Evolutionary conservation across 2,113 vertebrate genomes (phyloP).

Genomic region (Australoheros scitulus): DNA sequence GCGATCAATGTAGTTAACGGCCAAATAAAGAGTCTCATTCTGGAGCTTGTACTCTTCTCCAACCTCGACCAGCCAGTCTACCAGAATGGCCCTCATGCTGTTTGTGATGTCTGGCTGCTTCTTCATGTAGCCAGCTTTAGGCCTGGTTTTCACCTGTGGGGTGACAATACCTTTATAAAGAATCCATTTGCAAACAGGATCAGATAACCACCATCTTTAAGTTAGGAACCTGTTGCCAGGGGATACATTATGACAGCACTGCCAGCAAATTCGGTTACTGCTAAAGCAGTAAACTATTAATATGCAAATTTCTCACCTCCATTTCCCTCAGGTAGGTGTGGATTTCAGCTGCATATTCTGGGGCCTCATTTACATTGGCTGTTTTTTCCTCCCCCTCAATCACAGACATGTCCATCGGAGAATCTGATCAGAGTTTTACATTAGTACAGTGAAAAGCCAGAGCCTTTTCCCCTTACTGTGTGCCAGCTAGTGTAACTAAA

Average conservation of each 20-base stretch:
- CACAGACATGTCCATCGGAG: constrained; percentile 94
- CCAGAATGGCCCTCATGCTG: constrained; percentile 96
- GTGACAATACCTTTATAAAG: background rate
- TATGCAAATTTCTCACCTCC: constrained; percentile 83
- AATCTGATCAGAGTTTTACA: constrained; percentile 78
- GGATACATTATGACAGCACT: background rate
- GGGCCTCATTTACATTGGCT: constrained; percentile 81
- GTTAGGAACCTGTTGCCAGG: background rate
- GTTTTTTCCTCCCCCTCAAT: constrained; percentile 84
- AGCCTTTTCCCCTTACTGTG: too few relatives aligned
- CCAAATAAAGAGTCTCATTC: constrained; percentile 94
- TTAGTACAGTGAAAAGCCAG: background rate
- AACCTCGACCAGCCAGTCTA: constrained; percentile 99
- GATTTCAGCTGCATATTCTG: constrained; percentile 91
- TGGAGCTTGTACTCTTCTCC: constrained; percentile 98
- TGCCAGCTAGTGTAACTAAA: background rate
- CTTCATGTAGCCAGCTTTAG: constrained; percentile 94
- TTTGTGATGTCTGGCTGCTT: constrained; percentile 98
- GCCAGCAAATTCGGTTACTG: rapidly evolving
- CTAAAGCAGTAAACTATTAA: rapidly evolving
- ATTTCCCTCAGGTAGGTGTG: constrained; percentile 90
- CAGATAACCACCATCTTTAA: background rate
- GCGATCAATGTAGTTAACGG: constrained; percentile 97
- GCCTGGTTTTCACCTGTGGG: constrained; percentile 88
- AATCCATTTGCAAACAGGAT: background rate